These are phyloP conservation scores for Chloroceryle inda DNA, from an alignment of 2,797 vertebrate genomes.

Conservation along the genomic window DNA sequence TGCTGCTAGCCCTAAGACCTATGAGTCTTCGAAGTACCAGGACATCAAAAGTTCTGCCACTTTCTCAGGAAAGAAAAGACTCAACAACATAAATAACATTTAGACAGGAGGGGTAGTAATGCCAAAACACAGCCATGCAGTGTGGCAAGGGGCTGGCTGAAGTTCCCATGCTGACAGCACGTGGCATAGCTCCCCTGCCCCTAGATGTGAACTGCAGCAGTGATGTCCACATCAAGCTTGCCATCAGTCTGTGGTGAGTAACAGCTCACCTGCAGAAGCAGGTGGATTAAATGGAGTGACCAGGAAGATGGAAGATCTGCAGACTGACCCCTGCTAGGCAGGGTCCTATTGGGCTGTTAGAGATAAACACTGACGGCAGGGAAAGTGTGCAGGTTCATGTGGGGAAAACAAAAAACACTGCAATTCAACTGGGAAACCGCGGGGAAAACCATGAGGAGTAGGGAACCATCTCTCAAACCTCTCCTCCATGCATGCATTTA, in stretches of 20 bases:
- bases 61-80: neutral
- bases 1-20: neutral
- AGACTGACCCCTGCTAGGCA: neutral
- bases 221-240: too few species aligned
- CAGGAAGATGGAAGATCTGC: neutral
- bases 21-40: neutral
- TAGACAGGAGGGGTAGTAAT: neutral
- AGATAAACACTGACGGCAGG: neutral
- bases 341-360: fast-evolving
- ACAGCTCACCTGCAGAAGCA: neutral
- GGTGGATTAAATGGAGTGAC: neutral
- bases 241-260: neutral
- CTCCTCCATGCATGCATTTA: fast-evolving
- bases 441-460: neutral
- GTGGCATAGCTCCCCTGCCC: neutral
- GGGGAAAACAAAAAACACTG: neutral
- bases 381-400: neutral
- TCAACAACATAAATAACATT: neutral
- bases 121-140: neutral
- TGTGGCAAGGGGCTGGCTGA: neutral
- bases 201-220: neutral
- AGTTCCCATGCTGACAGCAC: fast-evolving
- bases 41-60: neutral
- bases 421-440: fast-evolving
- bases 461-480: fast-evolving